Conservation (phyloP, 1,140 invertebrate species). For the Gryon sp. region DNA sequence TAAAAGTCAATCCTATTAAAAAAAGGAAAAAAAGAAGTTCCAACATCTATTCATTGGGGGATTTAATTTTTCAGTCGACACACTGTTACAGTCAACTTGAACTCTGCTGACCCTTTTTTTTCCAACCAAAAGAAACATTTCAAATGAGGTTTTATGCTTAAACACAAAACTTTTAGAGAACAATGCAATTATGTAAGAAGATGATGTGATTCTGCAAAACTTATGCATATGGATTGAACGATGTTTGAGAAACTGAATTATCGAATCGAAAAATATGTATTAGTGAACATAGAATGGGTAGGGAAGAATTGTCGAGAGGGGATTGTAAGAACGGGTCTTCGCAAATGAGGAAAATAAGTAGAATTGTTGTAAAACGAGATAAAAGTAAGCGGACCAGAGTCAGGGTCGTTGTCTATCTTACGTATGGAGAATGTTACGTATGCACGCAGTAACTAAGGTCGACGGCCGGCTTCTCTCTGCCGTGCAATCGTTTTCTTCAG, state of each 20-base stretch:
- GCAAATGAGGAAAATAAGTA: slow-evolving; percentile 28
- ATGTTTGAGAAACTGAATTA: slow-evolving; percentile 18
- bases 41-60: slow-evolving; percentile 13
- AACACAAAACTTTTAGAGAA: no score
- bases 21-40: slow-evolving; percentile 44
- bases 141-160: no score
- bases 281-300: no score
- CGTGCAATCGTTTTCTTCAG: slow-evolving; percentile 33
- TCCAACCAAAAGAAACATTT: background rate
- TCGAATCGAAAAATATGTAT: background rate
- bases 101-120: slow-evolving; percentile 3
- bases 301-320: no score
- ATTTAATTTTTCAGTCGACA: slow-evolving; percentile 17
- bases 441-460: slow-evolving; percentile 56
- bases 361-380: slow-evolving; percentile 44
- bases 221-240: no score
- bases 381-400: slow-evolving; percentile 43
- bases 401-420: slow-evolving; percentile 56
- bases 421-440: slow-evolving; percentile 61
- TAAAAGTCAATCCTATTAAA: slow-evolving; percentile 22
- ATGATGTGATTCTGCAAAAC: no score
- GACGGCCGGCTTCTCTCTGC: slow-evolving; percentile 35
- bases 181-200: no score
- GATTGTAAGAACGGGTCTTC: slow-evolving; percentile 14
- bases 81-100: background rate